phyloP scores from a whole-genome alignment of 1,140 invertebrate species.

The Papilio xuthus region DNA sequence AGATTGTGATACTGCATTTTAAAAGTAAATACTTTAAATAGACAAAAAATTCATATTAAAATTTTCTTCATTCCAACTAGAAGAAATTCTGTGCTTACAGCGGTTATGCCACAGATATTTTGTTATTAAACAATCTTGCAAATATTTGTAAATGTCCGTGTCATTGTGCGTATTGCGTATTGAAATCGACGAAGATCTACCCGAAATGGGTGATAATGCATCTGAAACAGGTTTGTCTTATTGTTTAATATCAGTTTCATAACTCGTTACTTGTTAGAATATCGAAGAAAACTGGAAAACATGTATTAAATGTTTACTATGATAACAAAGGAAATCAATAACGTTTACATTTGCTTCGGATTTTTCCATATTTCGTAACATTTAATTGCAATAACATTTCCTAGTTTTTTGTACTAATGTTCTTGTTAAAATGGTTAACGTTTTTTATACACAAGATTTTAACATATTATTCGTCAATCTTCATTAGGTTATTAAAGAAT shows the following conservation, averaged over 20 bases:
- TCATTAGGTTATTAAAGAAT: no score
- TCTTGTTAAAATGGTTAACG: no score
- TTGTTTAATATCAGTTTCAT: not conserved
- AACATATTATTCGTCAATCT: no score
- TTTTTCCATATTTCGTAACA: not conserved
- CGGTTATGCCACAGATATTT: conserved; percentile 6
- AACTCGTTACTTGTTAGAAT: not conserved
- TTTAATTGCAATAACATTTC: not conserved
- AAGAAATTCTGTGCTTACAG: not conserved
- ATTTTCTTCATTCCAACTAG: not conserved
- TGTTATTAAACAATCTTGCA: conserved; percentile 40
- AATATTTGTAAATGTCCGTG: conserved; percentile 75
- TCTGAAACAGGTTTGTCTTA: conserved; percentile 58
- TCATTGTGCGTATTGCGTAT: conserved; percentile 79
- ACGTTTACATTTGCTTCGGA: not conserved
- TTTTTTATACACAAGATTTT: no score
- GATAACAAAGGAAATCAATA: not conserved
- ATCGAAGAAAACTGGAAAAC: not conserved
- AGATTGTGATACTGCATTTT: not conserved
- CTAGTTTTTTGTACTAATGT: conserved; percentile 18
- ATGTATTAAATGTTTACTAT: not conserved
- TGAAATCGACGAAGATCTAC: conserved; percentile 78
- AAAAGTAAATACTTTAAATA: not conserved
- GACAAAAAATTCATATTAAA: not conserved
- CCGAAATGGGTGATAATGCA: conserved; percentile 71